Evolutionary conservation across 1,140 invertebrate genomes (phyloP).

Genomic region (Musca vetustissima): DNA sequence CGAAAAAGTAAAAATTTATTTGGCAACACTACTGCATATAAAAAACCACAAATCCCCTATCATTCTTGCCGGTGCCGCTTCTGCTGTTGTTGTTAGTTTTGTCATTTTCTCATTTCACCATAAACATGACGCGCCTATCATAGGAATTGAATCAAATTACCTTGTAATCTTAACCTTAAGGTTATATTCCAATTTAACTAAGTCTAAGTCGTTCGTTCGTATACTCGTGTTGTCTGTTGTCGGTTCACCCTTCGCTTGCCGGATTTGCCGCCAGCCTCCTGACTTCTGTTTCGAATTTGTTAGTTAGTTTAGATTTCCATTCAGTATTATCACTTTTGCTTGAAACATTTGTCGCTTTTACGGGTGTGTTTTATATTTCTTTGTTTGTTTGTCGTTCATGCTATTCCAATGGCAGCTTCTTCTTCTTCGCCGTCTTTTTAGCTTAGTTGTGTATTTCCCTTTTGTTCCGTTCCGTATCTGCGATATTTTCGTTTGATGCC

Average conservation of each 20-base stretch:
- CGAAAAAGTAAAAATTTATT: too few relatives aligned
- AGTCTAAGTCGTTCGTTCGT: background rate
- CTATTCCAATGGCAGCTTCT: slow-evolving; percentile 9
- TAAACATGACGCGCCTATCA: slow-evolving; percentile 40
- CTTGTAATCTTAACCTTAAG: slow-evolving; percentile 57
- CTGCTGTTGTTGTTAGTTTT: too few relatives aligned
- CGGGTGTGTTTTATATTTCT: background rate
- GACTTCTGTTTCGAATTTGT: slow-evolving; percentile 30
- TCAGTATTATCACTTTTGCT: slow-evolving; percentile 30
- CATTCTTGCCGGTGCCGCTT: too few relatives aligned
- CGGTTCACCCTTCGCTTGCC: background rate
- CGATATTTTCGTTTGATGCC: slow-evolving; percentile 26
- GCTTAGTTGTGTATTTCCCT: background rate
- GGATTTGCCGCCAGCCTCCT: slow-evolving; percentile 36
- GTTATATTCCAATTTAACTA: slow-evolving; percentile 46
- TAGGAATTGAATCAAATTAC: slow-evolving; percentile 56
- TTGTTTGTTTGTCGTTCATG: background rate
- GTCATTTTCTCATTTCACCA: too few relatives aligned
- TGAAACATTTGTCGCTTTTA: background rate
- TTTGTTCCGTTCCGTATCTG: background rate
- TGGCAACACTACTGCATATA: too few relatives aligned
- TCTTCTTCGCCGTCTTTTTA: background rate
- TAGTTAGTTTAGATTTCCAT: slow-evolving; percentile 52
- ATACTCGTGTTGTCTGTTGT: too few relatives aligned
- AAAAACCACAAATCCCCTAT: too few relatives aligned